A percentile compares a stretch with the other conserved stretches of the same genome.
These are phyloP conservation scores for Diplogasteroides magnus DNA, from an alignment of 1,140 invertebrate genomes.

Conservation along the genomic window DNA sequence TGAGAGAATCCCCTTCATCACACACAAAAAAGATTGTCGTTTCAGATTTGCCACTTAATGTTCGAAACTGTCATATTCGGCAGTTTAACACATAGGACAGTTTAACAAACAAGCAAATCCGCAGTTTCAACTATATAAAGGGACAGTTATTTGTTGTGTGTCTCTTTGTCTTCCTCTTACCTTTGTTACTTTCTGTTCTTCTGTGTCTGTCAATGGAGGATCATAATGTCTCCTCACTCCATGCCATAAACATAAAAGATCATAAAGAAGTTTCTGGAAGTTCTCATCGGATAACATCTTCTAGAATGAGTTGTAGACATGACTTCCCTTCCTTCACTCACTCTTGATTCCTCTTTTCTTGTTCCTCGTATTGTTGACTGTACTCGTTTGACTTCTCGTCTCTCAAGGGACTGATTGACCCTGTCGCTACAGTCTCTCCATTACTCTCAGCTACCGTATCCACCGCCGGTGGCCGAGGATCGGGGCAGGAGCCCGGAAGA, in stretches of 20 bases:
- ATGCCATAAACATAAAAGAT: conserved; percentile 55
- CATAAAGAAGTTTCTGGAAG: conserved; percentile 52
- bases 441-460: not conserved
- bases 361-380: not conserved
- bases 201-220: conserved; percentile 48
- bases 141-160: conserved; percentile 3
- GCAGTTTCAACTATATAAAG: too few species aligned
- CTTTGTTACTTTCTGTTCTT: conserved; percentile 39
- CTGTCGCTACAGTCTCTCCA: not conserved
- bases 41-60: too few species aligned
- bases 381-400: not conserved
- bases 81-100: too few species aligned
- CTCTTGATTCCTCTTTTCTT: conserved; percentile 2
- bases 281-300: conserved; percentile 47
- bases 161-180: conserved; percentile 13
- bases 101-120: too few species aligned
- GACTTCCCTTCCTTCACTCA: too few species aligned
- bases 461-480: not conserved
- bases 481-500: conserved; percentile 14
- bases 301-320: conserved; percentile 14
- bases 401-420: not conserved
- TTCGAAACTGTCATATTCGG: too few species aligned
- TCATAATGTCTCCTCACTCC: conserved; percentile 54
- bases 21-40: too few species aligned
- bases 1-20: too few species aligned